Conservation (phyloP, 2,113 vertebrate species). For the Oriolus oriolus region DNA sequence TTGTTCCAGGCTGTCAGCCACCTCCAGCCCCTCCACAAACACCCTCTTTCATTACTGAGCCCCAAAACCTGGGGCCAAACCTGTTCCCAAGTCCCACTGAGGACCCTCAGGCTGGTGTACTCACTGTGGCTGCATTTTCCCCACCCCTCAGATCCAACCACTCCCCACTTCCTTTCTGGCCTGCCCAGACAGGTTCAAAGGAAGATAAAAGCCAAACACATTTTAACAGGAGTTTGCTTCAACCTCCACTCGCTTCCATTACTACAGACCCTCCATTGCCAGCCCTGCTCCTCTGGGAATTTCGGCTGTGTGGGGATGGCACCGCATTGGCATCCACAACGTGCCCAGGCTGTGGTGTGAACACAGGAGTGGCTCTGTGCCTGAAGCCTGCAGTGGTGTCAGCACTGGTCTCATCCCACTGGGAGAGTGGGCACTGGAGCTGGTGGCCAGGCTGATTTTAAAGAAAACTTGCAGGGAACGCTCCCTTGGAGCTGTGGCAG, state of each 20-base stretch:
- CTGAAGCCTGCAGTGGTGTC: not conserved
- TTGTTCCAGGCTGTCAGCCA: not conserved
- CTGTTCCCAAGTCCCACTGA: not conserved
- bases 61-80: not conserved
- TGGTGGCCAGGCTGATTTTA: not conserved
- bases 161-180: not conserved
- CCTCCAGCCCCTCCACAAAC: not conserved
- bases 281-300: not conserved
- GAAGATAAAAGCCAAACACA: not conserved
- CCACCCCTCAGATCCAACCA: not conserved
- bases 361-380: not conserved
- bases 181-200: not conserved
- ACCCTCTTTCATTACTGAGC: not conserved
- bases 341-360: not conserved
- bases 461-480: not conserved
- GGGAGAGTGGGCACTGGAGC: accelerated
- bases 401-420: not conserved
- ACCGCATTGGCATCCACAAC: accelerated
- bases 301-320: not conserved
- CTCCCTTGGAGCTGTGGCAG: not conserved
- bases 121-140: not conserved
- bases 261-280: accelerated
- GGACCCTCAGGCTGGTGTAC: accelerated
- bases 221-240: not conserved
- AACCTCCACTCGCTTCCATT: not conserved